Percentiles rank a stretch among this genome's conserved stretches.
Evolutionary conservation across 2,888 invertebrate genomes (phyloP).

Genomic region (Pseudococcus viburni): DNA sequence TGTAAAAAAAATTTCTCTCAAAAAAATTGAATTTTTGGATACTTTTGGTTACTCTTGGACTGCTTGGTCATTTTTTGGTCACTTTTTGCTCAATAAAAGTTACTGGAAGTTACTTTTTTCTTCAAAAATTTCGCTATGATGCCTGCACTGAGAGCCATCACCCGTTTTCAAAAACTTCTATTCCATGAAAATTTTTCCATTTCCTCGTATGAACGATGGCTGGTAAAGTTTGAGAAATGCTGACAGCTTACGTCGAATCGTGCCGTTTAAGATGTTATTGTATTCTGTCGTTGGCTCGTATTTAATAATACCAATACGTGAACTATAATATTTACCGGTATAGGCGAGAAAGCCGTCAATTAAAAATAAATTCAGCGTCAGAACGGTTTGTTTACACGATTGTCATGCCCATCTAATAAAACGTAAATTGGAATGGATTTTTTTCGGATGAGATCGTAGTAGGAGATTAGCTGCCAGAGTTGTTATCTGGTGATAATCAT

Average conservation of each 20-base stretch:
- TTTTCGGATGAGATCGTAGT: not conserved
- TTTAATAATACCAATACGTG: conserved; percentile 16
- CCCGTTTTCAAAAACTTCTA: no score
- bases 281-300: not conserved
- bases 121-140: no score
- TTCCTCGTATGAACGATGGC: not conserved
- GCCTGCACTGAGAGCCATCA: no score
- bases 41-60: no score
- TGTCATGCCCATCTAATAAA: conserved; percentile 19
- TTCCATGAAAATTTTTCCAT: not conserved
- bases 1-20: no score
- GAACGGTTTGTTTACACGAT: conserved; percentile 35
- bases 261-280: conserved; percentile 39
- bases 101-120: no score
- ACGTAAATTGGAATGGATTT: not conserved
- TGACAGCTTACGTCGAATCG: conserved; percentile 30
- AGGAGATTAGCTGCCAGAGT: conserved; percentile 16
- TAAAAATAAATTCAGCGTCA: not conserved
- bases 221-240: conserved; percentile 36
- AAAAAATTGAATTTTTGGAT: no score
- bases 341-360: conserved; percentile 18
- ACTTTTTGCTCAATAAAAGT: no score
- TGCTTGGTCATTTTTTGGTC: no score
- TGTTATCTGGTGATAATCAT: not conserved
- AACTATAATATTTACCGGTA: conserved; percentile 39